Conservation (phyloP, 2,888 invertebrate genomes). For the Gastracanthus pulcherrimus region DNA sequence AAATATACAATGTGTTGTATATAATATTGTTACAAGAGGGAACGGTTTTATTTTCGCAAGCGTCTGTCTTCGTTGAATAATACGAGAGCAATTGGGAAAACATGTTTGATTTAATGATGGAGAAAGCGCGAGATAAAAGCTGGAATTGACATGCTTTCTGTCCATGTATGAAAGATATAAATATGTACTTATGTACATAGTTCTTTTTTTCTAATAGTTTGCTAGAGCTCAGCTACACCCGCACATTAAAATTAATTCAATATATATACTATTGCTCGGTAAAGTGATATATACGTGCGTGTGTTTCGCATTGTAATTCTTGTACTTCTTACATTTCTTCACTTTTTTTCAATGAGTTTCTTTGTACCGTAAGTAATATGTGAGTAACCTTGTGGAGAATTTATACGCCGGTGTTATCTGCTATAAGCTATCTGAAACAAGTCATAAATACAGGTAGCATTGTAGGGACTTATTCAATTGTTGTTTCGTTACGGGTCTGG, state of each 20-base stretch:
- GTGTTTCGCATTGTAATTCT: neutral
- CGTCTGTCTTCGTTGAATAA: neutral
- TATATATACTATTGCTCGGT: constrained; percentile 6
- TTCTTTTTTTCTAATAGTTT: neutral
- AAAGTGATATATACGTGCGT: neutral
- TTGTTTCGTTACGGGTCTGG: neutral
- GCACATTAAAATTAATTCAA: constrained; percentile 2
- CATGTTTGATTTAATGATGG: neutral
- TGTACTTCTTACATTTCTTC: neutral
- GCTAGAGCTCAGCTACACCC: neutral
- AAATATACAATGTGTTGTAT: neutral
- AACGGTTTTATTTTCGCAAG: neutral
- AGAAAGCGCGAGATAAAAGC: neutral
- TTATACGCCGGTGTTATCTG: neutral
- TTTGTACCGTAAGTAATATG: constrained; percentile 2
- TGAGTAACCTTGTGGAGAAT: constrained; percentile 13
- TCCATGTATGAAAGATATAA: neutral
- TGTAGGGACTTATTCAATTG: neutral
- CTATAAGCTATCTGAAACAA: neutral
- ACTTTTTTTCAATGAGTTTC: constrained; percentile 10
- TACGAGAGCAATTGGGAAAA: neutral
- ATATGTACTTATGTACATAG: constrained; percentile 26
- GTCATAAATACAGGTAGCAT: neutral
- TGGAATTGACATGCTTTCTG: neutral
- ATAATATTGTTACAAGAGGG: neutral